Evolutionary conservation across 2,113 vertebrate species (phyloP).

Genomic region (Proterorhinus semilunaris): DNA sequence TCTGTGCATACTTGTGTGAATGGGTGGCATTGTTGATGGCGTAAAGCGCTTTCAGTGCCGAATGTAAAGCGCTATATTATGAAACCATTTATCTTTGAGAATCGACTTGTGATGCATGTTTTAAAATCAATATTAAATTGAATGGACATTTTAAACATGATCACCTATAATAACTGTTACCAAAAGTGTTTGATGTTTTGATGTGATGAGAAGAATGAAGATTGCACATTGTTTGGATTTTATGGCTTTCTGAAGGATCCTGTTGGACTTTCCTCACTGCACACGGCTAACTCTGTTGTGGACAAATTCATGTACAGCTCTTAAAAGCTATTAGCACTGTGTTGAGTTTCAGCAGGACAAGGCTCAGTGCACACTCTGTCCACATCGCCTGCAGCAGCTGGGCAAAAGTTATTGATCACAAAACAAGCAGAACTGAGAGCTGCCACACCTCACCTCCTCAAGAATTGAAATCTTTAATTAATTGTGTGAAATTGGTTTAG

Average conservation of each 20-base stretch:
- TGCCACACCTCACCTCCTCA: neutral
- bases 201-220: no score
- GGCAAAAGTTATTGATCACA: slow-evolving; percentile 43
- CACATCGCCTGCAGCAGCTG: neutral
- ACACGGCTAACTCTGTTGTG: neutral
- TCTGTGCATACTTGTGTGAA: no score
- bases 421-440: slow-evolving; percentile 12
- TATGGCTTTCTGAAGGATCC: neutral
- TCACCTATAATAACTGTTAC: slow-evolving; percentile 2
- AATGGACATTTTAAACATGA: no score
- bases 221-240: neutral
- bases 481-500: slow-evolving; percentile 6
- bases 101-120: no score
- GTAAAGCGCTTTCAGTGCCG: no score
- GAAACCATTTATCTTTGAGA: no score
- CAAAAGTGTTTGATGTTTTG: slow-evolving; percentile 18
- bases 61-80: no score
- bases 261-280: neutral
- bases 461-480: slow-evolving; percentile 21
- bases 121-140: no score
- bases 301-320: slow-evolving; percentile 7
- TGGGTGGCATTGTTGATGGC: no score
- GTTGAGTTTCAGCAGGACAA: slow-evolving; percentile 11
- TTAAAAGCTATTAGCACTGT: slow-evolving; percentile 33
- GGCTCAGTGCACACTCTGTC: slow-evolving; percentile 30